Percentiles rank a stretch among this genome's conserved stretches.
phyloP scores from a whole-genome alignment of 1,140 invertebrate species.

The Teleogryllus occipitalis region DNA sequence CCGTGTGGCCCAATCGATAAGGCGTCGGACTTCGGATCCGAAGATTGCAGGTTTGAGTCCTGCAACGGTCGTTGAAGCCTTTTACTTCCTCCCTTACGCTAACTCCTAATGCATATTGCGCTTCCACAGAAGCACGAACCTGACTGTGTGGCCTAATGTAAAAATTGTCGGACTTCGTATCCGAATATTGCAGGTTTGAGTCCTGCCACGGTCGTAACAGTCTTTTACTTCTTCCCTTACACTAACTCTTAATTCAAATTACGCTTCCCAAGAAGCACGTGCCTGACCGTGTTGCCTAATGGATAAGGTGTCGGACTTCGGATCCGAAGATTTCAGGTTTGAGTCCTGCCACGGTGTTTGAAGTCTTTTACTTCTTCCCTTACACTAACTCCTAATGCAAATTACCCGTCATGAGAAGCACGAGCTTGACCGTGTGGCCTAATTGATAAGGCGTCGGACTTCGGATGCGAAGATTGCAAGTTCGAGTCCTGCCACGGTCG shows the following conservation, averaged over 20 bases:
- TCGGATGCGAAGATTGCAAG: no score
- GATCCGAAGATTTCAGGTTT: conserved; percentile 25
- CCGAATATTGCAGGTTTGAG: conserved; percentile 25
- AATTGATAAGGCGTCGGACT: conserved; percentile 24
- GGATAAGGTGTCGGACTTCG: conserved; percentile 26
- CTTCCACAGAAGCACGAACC: no score
- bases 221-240: no score
- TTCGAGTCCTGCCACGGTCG: no score
- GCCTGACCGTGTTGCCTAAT: conserved; percentile 23
- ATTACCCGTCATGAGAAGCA: no score
- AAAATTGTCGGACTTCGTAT: conserved; percentile 25
- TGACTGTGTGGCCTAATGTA: conserved; percentile 25
- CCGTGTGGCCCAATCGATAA: conserved; percentile 65
- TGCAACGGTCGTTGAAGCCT: conserved; percentile 30
- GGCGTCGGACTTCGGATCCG: conserved; percentile 70
- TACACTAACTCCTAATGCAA: no score
- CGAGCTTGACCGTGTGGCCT: conserved; percentile 22
- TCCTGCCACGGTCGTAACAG: conserved; percentile 21
- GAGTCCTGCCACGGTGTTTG: conserved; percentile 24
- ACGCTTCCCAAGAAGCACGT: no score
- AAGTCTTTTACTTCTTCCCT: no score
- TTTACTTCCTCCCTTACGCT: no score
- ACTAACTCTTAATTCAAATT: no score
- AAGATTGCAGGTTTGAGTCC: conserved; percentile 70
- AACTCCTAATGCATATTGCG: no score